phyloP scores from a whole-genome alignment of 2,888 invertebrate genomes.

The Strigamia crassipes region DNA sequence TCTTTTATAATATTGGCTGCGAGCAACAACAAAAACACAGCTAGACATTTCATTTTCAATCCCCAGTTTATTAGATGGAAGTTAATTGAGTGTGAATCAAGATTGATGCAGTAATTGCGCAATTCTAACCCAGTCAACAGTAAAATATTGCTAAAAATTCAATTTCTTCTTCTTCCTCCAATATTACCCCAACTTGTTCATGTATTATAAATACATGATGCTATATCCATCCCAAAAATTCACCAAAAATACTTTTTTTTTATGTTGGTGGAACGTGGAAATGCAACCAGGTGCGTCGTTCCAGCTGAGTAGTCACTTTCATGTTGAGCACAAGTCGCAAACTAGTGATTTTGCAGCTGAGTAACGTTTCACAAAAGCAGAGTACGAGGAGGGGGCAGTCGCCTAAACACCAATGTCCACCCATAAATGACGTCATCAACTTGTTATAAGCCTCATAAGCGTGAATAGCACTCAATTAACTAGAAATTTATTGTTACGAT shows the following conservation, averaged over 20 bases:
- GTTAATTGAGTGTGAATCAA: conserved; percentile 35
- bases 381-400: background rate
- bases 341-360: conserved; percentile 42
- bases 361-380: conserved; percentile 33
- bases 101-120: conserved; percentile 33
- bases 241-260: conserved; percentile 1
- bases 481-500: conserved; percentile 36
- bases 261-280: conserved; percentile 33
- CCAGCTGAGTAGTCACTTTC: conserved; percentile 42
- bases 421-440: conserved; percentile 28
- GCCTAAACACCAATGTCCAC: conserved; percentile 40
- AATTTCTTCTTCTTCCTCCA: background rate
- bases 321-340: conserved; percentile 40
- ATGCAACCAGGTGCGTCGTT: conserved; percentile 42
- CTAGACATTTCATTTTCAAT: conserved; percentile 38
- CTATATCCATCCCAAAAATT: background rate
- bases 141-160: background rate
- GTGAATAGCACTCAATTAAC: conserved; percentile 25
- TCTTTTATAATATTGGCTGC: background rate
- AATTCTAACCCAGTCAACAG: conserved; percentile 30
- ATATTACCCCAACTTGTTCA: background rate
- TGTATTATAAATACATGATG: background rate
- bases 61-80: conserved; percentile 38
- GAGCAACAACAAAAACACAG: conserved; percentile 20
- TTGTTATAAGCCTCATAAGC: conserved; percentile 33